Evolutionary conservation across 2,797 vertebrate species (phyloP), one percentile per base, ranked within the genome.

Genomic region (Enteromius unitaeniatus): DNA sequence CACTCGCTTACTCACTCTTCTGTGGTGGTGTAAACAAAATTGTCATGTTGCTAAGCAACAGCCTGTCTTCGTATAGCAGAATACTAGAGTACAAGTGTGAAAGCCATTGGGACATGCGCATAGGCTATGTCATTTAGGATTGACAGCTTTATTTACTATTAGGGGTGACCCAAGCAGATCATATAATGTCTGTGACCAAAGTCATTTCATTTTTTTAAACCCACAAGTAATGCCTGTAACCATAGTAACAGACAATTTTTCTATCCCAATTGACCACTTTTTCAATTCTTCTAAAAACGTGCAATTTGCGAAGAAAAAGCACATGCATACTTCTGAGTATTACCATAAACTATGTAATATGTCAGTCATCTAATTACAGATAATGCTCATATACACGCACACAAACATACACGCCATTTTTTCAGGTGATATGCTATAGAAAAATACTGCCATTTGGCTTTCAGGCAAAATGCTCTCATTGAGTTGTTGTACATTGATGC

Each of bases 1-100:
- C 6, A 49, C 49, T 34, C 2, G 68, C 45, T 78, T 64, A 64
- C 51, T 81, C 79, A 85, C 82, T 81, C 73, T 75, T 81, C 47
- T 83, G 74, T 84, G 86, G 67, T 89, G 85, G 67, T 89, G 85
- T 89, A 90, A 89, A 89, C 87, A 92, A 88, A 91, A 81, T 84
- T 68, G 74, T 88, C 64, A 85, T 62, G 88, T 91, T 34, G 45
- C 91, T 87, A 88, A 87, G 91, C 87, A 91, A 92, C 89, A 74
- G 58, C 28, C 28, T 60, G 72, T 34, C 76, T 69, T 72, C 13
- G 47, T 78, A 78, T 51, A 84, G 70, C 79, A 62, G 64, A 83
- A 45, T 55, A 84, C 15, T 81, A 64, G 51, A 31, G 78, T 62
- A 78, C 26, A 55, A 17, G n/a, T 79, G 69, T 23, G 37, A 67